Evolutionary conservation across 2,113 vertebrate species (phyloP), one percentile per base, ranked within the genome.

Genomic region (Phasianus colchicus): DNA sequence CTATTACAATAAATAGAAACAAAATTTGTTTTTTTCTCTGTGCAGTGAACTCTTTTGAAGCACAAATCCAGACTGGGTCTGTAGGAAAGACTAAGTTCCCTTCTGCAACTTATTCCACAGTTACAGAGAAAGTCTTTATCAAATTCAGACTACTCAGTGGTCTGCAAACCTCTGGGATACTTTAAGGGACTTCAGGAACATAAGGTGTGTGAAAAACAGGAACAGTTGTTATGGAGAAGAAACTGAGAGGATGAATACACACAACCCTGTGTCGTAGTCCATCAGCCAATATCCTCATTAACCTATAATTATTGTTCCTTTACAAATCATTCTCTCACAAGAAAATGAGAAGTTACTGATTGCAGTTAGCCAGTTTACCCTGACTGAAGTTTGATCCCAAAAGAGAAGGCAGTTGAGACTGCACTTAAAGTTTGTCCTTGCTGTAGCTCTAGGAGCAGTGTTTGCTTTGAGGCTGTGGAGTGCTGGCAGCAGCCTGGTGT

Each of bases 181-280:
- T 74, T 50, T 15, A 48, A 52, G 58, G 11, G 25, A 4, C 30
- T 78, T 77, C 65, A 61, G 38, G 15, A 86, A 30, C 7, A 7
- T 5, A 10, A 9, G 13, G 7, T 30, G 1, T 47, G 22, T 19
- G 20, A 14, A 32, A 72, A 86, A 82, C 12, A 34, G 38, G 47
- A 69, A 21, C 74, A 47, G 6, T 0, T 77, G 32, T 25, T 50
- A 13, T 54, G 38, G 61, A 14, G 34, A 81, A 60, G 8, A 10
- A 52, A 50, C 7, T 13, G 34, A 38, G 42, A 32, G 15, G 19
- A 7, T 36, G 55, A 83, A 58, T n/a, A 58, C 13, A 18, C 1
- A 16, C 21, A 63, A 54, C 18, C 0, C 0, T 10, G 22, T 45
- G 16, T 24, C 30, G 30, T 12, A 43, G 36, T 6, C 67, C 38